phyloP scores from a whole-genome alignment of 2,113 vertebrate species.

The Marmota monax region DNA sequence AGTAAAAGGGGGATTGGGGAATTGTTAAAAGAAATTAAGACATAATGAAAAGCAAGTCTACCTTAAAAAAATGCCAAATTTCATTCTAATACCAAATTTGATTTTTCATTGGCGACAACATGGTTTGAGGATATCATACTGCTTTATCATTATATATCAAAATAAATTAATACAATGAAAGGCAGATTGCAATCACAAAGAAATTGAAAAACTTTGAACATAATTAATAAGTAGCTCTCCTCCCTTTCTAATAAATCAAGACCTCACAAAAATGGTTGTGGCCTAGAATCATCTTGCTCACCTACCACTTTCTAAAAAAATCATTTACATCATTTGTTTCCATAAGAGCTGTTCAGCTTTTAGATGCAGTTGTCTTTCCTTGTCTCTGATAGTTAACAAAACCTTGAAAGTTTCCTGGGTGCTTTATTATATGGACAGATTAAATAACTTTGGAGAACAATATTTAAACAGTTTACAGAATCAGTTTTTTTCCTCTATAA shows the following conservation, averaged over 20 bases:
- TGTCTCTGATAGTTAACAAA: not conserved
- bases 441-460: not conserved
- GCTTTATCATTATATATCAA: not conserved
- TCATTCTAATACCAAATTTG: not conserved
- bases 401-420: not conserved
- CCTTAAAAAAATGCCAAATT: not conserved
- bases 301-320: not conserved
- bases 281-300: not conserved
- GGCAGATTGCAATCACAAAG: not conserved
- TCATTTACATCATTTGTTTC: not conserved
- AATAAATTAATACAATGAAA: not conserved
- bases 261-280: not conserved
- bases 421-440: not conserved
- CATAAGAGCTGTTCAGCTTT: not conserved
- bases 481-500: not conserved
- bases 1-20: rapidly evolving
- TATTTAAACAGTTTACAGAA: not conserved
- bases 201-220: not conserved
- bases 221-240: not conserved
- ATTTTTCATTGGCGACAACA: not conserved
- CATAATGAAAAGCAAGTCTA: not conserved
- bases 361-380: not conserved
- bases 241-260: not conserved
- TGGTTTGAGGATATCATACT: not conserved
- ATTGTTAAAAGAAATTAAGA: not conserved